These are phyloP conservation scores for Orthonevra nobilis DNA, from an alignment of 2,888 invertebrate genomes.

Conservation along the genomic window DNA sequence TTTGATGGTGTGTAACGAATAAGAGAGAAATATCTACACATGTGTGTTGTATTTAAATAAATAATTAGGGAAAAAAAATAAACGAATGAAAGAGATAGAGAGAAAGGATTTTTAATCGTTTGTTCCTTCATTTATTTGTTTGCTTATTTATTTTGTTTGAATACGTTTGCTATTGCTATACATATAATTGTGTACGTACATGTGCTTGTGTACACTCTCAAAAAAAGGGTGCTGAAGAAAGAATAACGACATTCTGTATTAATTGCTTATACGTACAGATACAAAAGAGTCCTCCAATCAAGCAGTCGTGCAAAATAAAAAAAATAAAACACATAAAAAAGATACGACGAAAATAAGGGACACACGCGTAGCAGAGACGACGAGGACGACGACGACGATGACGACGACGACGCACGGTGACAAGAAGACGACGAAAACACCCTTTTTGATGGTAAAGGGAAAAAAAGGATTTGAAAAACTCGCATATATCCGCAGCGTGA, in stretches of 20 bases:
- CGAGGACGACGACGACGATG: no score
- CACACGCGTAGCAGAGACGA: slow-evolving; percentile 61
- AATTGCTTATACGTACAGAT: slow-evolving; percentile 70
- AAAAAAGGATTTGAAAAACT: slow-evolving; percentile 54
- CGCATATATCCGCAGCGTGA: slow-evolving; percentile 12
- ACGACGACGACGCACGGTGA: no score
- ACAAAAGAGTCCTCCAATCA: slow-evolving; percentile 71
- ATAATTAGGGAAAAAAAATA: slow-evolving; percentile 61
- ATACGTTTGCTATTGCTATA: slow-evolving; percentile 27
- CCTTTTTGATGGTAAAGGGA: slow-evolving; percentile 47
- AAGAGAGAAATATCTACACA: slow-evolving; percentile 49
- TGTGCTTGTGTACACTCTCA: slow-evolving; percentile 33
- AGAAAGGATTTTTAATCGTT: slow-evolving; percentile 70
- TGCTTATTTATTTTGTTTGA: slow-evolving; percentile 69
- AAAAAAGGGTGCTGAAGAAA: slow-evolving; percentile 70
- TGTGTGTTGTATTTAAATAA: slow-evolving; percentile 70
- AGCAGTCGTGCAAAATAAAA: slow-evolving; percentile 68
- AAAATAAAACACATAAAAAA: slow-evolving; percentile 15
- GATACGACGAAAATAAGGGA: slow-evolving; percentile 62
- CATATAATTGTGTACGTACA: no score
- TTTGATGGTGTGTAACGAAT: slow-evolving; percentile 62
- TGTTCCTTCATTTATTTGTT: slow-evolving; percentile 70
- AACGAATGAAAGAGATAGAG: slow-evolving; percentile 62
- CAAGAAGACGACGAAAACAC: slow-evolving; percentile 66
- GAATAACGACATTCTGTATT: slow-evolving; percentile 70